These are phyloP conservation scores for Columba guinea DNA, from an alignment of 2,797 vertebrate genomes.

Conservation along the genomic window DNA sequence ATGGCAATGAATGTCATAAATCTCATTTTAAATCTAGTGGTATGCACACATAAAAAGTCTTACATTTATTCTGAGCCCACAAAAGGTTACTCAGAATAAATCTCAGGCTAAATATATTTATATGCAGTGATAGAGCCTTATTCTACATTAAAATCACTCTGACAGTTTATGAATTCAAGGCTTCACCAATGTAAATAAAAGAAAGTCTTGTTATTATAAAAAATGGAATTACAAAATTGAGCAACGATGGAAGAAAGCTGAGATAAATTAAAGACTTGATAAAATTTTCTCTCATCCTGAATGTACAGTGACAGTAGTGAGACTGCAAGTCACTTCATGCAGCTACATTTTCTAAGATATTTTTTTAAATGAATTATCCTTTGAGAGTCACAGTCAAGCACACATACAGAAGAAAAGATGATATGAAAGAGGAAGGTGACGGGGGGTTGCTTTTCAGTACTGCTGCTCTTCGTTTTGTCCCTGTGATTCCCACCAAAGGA, in stretches of 20 bases:
- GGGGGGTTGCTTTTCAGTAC: not conserved
- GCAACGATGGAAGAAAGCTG: slow-evolving; percentile 35
- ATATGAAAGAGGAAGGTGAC: slow-evolving; percentile 5
- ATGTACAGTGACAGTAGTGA: not conserved
- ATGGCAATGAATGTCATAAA: not conserved
- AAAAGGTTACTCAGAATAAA: slow-evolving; percentile 46
- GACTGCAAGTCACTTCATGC: not conserved
- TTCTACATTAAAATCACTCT: slow-evolving; percentile 46
- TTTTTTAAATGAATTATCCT: slow-evolving; percentile 36
- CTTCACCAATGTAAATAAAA: slow-evolving; percentile 57
- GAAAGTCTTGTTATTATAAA: slow-evolving; percentile 33
- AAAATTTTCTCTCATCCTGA: slow-evolving; percentile 15
- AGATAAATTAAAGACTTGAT: slow-evolving; percentile 40
- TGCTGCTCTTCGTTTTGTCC: not conserved
- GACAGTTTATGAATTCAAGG: slow-evolving; percentile 49
- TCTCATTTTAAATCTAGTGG: slow-evolving; percentile 43
- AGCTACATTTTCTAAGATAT: slow-evolving; percentile 3
- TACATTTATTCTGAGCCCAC: slow-evolving; percentile 23
- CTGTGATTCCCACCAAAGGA: not conserved
- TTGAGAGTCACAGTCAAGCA: slow-evolving; percentile 24
- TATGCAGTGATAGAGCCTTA: slow-evolving; percentile 50
- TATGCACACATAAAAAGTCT: slow-evolving; percentile 20
- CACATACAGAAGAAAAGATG: not conserved
- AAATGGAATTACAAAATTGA: slow-evolving; percentile 46
- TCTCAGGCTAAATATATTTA: slow-evolving; percentile 60